A percentile compares a stretch with the other conserved stretches of the same genome.
phyloP scores from a whole-genome alignment of 2,888 invertebrate genomes.

The Epirrita christyi region DNA sequence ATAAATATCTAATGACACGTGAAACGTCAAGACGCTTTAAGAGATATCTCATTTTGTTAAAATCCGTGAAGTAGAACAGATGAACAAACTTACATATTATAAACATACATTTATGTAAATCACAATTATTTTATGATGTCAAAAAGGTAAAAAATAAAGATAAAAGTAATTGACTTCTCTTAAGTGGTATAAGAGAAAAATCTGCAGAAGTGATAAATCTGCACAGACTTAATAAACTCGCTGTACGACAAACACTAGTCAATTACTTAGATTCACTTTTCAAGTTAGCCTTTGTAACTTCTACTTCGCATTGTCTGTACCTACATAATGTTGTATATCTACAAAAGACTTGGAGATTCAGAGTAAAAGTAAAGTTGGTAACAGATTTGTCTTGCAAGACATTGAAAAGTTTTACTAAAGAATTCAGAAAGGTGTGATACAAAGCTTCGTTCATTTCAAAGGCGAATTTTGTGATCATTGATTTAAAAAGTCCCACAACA shows the following conservation, averaged over 20 bases:
- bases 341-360: constrained; percentile 11
- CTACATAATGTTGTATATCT: constrained; percentile 13
- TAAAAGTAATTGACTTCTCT: background rate
- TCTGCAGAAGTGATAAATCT: background rate
- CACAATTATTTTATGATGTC: no score
- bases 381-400: background rate
- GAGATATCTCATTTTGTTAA: no score
- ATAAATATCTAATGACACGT: no score
- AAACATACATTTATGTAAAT: no score
- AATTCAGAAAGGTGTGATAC: constrained; percentile 15
- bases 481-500: no score
- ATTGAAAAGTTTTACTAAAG: constrained; percentile 13
- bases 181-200: background rate
- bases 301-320: constrained; percentile 1
- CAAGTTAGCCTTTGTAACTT: constrained; percentile 13
- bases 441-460: background rate
- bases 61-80: no score
- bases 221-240: constrained; percentile 7
- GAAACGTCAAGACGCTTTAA: no score
- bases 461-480: background rate
- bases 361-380: constrained; percentile 11
- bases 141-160: background rate
- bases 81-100: no score
- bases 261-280: constrained; percentile 18
- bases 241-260: constrained; percentile 14